Base-by-base conservation (phyloP, 2,113 vertebrate species). In the Misgurnus anguillicaudatus region DNA sequence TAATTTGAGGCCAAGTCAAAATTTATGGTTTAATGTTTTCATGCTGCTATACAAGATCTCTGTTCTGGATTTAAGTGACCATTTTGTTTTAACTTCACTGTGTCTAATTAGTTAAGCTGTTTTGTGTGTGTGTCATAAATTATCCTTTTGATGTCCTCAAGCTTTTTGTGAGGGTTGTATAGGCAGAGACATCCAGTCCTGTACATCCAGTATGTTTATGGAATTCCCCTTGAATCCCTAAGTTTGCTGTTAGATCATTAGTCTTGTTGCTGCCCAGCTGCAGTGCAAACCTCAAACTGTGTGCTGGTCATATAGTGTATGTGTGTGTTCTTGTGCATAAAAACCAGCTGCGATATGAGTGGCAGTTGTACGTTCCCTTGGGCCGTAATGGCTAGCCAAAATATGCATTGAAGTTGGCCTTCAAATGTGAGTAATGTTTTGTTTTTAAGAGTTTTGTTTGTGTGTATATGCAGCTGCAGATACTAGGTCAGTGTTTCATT, bases 301-400 rank as follows among this genome's bases (percentile, higher is more conserved):
- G 77, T 57, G 19, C 58, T 72, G 67, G 38, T 82, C 74, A 71
- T 71, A 66, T 60, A 21, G 2, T 69, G 17, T 47, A 11, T 77
- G 39, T 47, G 70, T 57, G 41, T 66, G 48, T 57, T 65, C 70
- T 67, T 53, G 36, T 69, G 55, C 38, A 31, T 31, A 31, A 31
- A 42, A 69, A 76, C 78, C 79, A 84, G 80, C 83, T 84, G 79
- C 39, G 51, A 64, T 61, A 17, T 73, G 69, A 79, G 58, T 77
- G 77, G 51, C 72, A 82, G 51, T 80, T 68, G 42, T 61, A 63
- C 31, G 45, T 31, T 78, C 75, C 67, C 75, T 80, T 60, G 70
- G 70, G 83, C 65, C 53, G 5, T 42, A 81, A 36, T 14, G 24
- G n/a, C 11, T 38, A 78, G 75, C 83, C 79, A 84, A 77, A 77